phyloP scores from a whole-genome alignment of 2,113 vertebrate species.

The Rhodinocichla rosea region DNA sequence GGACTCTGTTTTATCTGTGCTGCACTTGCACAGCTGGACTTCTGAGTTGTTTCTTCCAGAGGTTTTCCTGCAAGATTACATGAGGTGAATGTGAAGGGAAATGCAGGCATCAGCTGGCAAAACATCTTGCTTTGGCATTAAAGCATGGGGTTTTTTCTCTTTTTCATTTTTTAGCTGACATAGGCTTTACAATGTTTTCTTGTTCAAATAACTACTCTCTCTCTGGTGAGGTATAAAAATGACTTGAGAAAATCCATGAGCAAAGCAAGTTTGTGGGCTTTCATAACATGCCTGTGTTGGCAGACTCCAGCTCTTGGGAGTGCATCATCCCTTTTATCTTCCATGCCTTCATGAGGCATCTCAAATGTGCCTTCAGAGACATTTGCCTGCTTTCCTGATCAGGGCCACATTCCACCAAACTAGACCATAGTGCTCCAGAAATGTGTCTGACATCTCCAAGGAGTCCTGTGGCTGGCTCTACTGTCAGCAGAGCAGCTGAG shows the following conservation, averaged over 20 bases:
- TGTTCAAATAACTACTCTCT: slow-evolving; percentile 18
- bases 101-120: neutral
- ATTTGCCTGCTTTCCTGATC: neutral
- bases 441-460: accelerated
- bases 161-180: slow-evolving; percentile 7
- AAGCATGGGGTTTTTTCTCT: neutral
- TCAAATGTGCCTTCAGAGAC: neutral
- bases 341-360: neutral
- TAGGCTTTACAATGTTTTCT: neutral
- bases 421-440: neutral
- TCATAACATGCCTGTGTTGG: neutral
- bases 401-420: neutral
- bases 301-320: neutral
- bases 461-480: neutral
- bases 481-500: neutral
- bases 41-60: neutral
- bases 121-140: neutral
- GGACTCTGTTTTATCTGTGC: neutral
- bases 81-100: neutral
- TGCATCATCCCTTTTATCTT: neutral
- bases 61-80: neutral
- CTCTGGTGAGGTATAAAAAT: neutral
- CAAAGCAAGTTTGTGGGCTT: slow-evolving; percentile 6
- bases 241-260: neutral
- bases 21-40: neutral